Evolutionary conservation across 2,888 invertebrate species (phyloP), one percentile per base, ranked within the genome.

Genomic region (Altica lythri): DNA sequence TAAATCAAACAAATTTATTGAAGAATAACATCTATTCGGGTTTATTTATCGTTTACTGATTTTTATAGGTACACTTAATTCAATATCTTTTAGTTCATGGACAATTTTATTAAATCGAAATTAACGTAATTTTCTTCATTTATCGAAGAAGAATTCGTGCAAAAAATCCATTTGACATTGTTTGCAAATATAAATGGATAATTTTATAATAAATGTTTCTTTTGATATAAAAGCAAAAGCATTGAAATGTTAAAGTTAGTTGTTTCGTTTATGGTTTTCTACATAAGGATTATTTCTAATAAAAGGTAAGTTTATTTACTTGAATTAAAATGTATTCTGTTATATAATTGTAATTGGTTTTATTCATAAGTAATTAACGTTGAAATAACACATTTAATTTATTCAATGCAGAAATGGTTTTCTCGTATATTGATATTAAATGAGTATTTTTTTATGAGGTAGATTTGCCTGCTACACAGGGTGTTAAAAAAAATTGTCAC

Each of bases 151-250:
- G 47, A 61, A 56, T 53, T 64, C 66, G 62, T 66, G 66, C 66
- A 62, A 63, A 53, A 65, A 66, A 66, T 63, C 56, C 48, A 46
- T 62, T 61, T 65, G 63, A 58, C 63, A 66, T 65, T 63, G 61
- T 57, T 37, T 18, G 9, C 13, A 29, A 47, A 34, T 37, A 54
- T 53, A 57, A 46, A 42, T n/a, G 45, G 37, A 14, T 34, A 34
- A 40, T 40, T 47, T 40, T 18, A 54, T 40, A n/a, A n/a, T n/a
- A n/a, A 40, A 27, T 34, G 29, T 49, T 54, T 51, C 19, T 27
- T 37, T 14, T 19, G 13, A 55, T 61, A 58, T 61, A 61, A 53
- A 58, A 61, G 37, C 42, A 48, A 45, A 34, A 40, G 25, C n/a
- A 29, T 22, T 37, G 27, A 30, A 18, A 35, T 19, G 22, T 53